Evolutionary conservation across 2,797 vertebrate genomes (phyloP), one percentile per base, ranked within the genome.

Genomic region (Myotis daubentonii): DNA sequence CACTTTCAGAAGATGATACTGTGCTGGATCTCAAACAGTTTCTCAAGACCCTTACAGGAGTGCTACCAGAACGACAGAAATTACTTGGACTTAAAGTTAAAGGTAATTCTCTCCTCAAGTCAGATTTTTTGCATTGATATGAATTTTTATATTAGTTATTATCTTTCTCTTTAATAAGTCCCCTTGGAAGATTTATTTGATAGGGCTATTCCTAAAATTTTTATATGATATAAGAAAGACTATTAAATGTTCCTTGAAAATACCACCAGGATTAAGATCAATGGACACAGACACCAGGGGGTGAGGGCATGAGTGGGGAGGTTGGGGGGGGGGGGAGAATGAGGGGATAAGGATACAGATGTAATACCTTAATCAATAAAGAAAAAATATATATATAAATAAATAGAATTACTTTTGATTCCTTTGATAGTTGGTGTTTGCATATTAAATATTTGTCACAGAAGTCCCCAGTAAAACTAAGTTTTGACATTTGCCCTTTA

Each of bases 31-130:
- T 99, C 90, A 99, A 99, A 87, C 99, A 99, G 96, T 99, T 99
- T 94, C 99, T 99, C 87, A 99, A 99, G 98, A 99, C 98, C 70
- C 98, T 99, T 78, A 99, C 99, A 5, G 99, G 99, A 96, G 99
- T 99, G 74, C 98, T 99, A 74, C 99, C 99, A 62, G 99, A 99
- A 95, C 99, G 99, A 91, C 99, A 99, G 91, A 99, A 99, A 81
- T 98, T 99, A 53, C 99, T 99, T 92, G 99, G 99, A 68, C 98
- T 99, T 88, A 99, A 99, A 98, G 98, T 99, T 95, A 99, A 99
- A 99, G 99, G 99, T 99, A 98, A 98, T 94, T 94, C 1, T 94
- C 75, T 47, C 15, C 17, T 47, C 25, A 10, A n/a, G 68, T 62
- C 38, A 51, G 0, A 72, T 11, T 57, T 94, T 91, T 87, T 78